These are phyloP conservation scores for Campylomormyrus tamandua DNA, from an alignment of 2,113 vertebrate genomes.

Conservation along the genomic window DNA sequence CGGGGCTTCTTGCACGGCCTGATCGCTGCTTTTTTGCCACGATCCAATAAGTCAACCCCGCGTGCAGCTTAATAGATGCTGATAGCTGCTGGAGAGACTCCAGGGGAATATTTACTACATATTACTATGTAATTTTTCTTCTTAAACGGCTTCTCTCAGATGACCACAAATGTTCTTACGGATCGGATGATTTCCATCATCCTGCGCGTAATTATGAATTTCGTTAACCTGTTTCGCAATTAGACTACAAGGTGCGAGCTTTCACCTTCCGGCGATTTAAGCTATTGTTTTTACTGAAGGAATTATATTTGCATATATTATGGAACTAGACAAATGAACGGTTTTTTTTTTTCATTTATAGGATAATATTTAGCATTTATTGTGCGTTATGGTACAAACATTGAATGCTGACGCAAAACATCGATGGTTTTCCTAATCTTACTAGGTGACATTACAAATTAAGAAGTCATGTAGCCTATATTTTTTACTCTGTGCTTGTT, in stretches of 20 bases:
- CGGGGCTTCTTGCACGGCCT: neutral
- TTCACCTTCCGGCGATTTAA: neutral
- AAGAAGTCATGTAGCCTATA: neutral
- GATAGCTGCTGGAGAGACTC: neutral
- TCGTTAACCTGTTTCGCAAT: neutral
- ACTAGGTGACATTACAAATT: neutral
- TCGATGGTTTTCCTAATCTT: neutral
- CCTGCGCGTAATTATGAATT: neutral
- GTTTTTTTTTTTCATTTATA: neutral
- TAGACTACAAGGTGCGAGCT: neutral
- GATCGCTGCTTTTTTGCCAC: neutral
- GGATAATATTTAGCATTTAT: neutral
- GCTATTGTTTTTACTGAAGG: neutral
- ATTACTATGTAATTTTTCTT: constrained; percentile 9
- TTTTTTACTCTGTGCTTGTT: neutral
- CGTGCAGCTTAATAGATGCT: neutral
- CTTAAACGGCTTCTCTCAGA: neutral
- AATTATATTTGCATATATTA: neutral
- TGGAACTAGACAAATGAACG: neutral
- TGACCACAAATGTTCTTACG: neutral
- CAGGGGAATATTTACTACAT: constrained; percentile 14
- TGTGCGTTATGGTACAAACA: neutral
- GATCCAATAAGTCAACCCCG: neutral
- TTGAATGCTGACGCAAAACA: neutral
- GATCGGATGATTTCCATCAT: neutral